Base-by-base conservation (phyloP, 2,113 vertebrate species). In the Poicephalus gulielmi region DNA sequence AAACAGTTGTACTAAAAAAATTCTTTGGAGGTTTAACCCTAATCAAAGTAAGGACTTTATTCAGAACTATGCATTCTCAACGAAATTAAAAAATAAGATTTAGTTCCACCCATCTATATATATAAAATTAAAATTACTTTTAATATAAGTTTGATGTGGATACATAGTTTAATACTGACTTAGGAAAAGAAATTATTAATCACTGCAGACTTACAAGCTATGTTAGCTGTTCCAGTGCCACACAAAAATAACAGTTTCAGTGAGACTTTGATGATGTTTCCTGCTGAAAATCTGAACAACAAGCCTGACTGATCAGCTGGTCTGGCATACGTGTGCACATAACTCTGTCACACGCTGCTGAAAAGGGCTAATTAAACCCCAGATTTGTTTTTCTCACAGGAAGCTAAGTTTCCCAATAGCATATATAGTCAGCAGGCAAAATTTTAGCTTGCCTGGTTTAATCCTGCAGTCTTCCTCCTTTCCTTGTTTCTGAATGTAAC, bases 1-100 rank as follows among this genome's bases (percentile, higher is more conserved):
- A 39, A 95, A 59, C 53, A 87, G 41, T 18, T 83, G 28, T 53
- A 93, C 63, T 80, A 93, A 96, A 95, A 96, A 93, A 82, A 77
- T 24, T 79, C 41, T 83, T 90, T 77, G 68, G 92, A 90, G 39
- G 31, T 46, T 92, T 81, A 55, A 43, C 75, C 82, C 67, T 86
- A 83, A 70, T 39, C 76, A 76, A 76, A 92, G 81, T 44, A 78
- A 92, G 86, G 76, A 30, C 60, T 87, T 86, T 63, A 66, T 78
- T 95, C 75, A 93, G 59, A 88, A 85, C 30, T n/a, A 17, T 62
- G 31, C 41, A 37, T 79, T 94, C 75, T 70, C 50, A 88, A 31
- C 55, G 62, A 67, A 83, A 94, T 83, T 62, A 28, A 91, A 95
- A 92, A 90, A 79, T 31, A 71, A 62, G 46, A 67, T 85, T 79